Evolutionary conservation across 2,888 invertebrate species (phyloP), one percentile per base, ranked within the genome.

Genomic region (Thera obeliscata): DNA sequence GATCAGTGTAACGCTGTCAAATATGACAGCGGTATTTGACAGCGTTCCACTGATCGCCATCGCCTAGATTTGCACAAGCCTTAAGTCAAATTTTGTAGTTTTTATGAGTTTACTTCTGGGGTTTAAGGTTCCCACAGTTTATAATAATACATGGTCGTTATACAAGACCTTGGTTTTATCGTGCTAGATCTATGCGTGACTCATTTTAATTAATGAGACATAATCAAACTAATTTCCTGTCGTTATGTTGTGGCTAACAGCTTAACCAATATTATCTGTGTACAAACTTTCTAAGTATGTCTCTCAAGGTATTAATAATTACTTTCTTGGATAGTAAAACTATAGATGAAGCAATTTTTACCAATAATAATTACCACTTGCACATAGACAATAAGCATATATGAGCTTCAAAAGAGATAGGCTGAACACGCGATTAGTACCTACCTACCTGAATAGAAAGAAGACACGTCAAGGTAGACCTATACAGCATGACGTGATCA

Each of bases 171-270:
- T 71, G 70, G 22, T 48, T 64, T 67, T 61, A 65, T 59, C 61
- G 56, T 56, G 62, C 62, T 72, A 54, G 62, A 62, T 61, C 56
- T 63, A 65, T 8, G 59, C 59, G 57, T 73, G 74, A 74, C 69
- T 76, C 78, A 77, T 60, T 52, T 64, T 72, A 72, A 74, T 73
- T 74, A 78, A 76, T 72, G 61, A 66, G 57, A 64, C 50, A 56
- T 74, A 71, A 70, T 74, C 54, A 60, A 71, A 64, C 56, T 56
- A 73, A 76, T 76, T 76, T 78, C 75, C 74, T 73, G 73, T 65
- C 56, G 54, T 64, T 67, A 70, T 67, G 69, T 67, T 66, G 59
- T 66, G 58, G 61, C 22, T 48, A 67, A 43, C 3, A 46, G 12
- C 6, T 38, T 52, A 64, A 46, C 22, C 33, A 43, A 50, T 43